phyloP scores from a whole-genome alignment of 2,888 invertebrate species.

The Oxytorus armatus region DNA sequence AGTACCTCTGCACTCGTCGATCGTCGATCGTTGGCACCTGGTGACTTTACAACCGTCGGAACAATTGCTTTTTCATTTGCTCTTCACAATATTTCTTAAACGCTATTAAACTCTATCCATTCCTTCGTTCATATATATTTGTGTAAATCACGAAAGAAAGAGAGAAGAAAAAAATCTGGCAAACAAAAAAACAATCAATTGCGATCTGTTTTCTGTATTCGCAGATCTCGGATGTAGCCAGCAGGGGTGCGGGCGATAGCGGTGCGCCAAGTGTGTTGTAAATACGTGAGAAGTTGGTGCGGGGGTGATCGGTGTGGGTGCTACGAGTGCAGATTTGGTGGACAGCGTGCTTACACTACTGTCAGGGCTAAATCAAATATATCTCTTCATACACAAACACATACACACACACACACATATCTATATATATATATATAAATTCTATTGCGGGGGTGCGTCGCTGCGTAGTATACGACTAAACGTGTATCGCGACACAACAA shows the following conservation, averaged over 20 bases:
- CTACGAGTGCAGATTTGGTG: slow-evolving; percentile 53
- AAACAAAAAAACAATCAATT: neutral
- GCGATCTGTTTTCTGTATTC: slow-evolving; percentile 50
- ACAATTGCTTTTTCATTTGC: neutral
- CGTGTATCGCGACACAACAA: slow-evolving; percentile 28
- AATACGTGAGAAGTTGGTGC: slow-evolving; percentile 54
- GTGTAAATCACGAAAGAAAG: neutral
- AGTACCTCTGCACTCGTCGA: slow-evolving; percentile 51
- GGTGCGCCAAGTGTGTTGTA: slow-evolving; percentile 61
- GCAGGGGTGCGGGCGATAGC: slow-evolving; percentile 57
- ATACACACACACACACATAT: slow-evolving; percentile 23
- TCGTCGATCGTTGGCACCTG: slow-evolving; percentile 56
- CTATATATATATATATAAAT: slow-evolving; percentile 15
- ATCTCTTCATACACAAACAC: slow-evolving; percentile 2
- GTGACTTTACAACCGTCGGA: slow-evolving; percentile 8
- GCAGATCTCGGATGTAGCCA: slow-evolving; percentile 63
- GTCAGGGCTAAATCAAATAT: neutral
- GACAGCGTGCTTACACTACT: slow-evolving; percentile 29
- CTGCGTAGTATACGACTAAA: neutral
- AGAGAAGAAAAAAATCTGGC: neutral
- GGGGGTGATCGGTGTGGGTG: slow-evolving; percentile 44
- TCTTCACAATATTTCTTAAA: too few species aligned
- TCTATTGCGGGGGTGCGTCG: slow-evolving; percentile 12
- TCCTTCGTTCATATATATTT: neutral
- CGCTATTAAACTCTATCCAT: neutral